Conservation (phyloP, 2,797 vertebrate species). For the Myotis daubentonii region DNA sequence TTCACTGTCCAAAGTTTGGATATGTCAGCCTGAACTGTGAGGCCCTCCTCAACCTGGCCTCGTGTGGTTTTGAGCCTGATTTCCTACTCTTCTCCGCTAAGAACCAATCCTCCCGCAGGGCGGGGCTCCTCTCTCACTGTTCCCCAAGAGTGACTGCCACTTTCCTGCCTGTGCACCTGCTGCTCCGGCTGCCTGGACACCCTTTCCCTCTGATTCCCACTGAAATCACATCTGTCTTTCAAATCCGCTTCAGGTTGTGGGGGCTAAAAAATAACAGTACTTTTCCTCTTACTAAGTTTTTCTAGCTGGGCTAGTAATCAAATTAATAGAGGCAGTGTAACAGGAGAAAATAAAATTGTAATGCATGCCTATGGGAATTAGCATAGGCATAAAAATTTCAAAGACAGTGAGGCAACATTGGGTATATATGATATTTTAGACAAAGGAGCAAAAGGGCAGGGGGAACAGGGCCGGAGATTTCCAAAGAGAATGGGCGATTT, state of each 20-base stretch:
- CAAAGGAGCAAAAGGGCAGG: not conserved
- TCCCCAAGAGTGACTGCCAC: too few species aligned
- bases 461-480: not conserved
- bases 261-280: not conserved
- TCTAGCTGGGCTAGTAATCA: not conserved
- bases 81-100: not conserved
- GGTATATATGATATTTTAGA: not conserved
- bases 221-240: not conserved
- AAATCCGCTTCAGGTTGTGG: not conserved
- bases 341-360: not conserved
- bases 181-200: not conserved
- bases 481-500: not conserved
- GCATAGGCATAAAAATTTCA: not conserved
- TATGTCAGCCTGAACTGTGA: not conserved
- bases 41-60: not conserved
- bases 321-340: not conserved
- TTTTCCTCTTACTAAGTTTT: not conserved
- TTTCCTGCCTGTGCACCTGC: not conserved
- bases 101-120: fast-evolving
- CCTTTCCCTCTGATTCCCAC: not conserved
- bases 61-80: not conserved
- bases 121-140: not conserved
- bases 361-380: not conserved
- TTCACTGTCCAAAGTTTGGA: not conserved
- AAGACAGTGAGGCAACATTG: not conserved